Evolutionary conservation across 1,140 invertebrate genomes (phyloP).

Genomic region (Drosophila burlai): DNA sequence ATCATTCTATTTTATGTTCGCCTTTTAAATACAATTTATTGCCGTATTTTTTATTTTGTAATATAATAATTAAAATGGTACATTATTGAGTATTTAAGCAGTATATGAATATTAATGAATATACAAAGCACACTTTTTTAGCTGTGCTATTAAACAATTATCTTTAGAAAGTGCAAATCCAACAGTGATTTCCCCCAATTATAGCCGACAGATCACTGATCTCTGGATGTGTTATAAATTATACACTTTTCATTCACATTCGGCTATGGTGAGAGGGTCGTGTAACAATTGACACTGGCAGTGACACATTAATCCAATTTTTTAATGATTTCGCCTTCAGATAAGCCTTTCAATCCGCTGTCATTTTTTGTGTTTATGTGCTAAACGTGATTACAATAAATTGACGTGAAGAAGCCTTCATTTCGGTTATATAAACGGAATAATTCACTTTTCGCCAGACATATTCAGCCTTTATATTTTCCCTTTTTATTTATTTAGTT

Average conservation of each 20-base stretch:
- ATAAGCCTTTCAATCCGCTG: constrained; percentile 32
- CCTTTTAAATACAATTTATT: neutral
- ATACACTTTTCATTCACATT: constrained; percentile 11
- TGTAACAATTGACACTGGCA: constrained; percentile 25
- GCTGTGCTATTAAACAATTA: constrained; percentile 6
- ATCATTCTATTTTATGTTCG: neutral
- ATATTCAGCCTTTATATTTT: constrained; percentile 26
- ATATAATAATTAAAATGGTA: neutral
- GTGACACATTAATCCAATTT: constrained; percentile 38
- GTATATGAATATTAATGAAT: neutral
- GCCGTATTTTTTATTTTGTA: neutral
- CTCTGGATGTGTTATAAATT: constrained; percentile 17
- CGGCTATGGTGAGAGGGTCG: constrained; percentile 12
- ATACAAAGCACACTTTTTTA: neutral
- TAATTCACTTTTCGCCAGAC: constrained; percentile 20
- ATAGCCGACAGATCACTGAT: neutral
- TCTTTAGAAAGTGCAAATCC: constrained; percentile 1
- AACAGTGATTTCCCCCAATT: constrained; percentile 6
- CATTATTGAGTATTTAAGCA: no score
- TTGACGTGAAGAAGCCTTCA: constrained; percentile 34
- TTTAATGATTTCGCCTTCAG: constrained; percentile 27
- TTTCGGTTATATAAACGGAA: constrained; percentile 37
- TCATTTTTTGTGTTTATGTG: constrained; percentile 29
- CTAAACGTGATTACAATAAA: constrained; percentile 68
- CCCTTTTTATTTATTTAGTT: constrained; percentile 7